Evolutionary conservation across 2,888 invertebrate genomes (phyloP), one percentile per base, ranked within the genome.

Genomic region (Cordilura impudica): DNA sequence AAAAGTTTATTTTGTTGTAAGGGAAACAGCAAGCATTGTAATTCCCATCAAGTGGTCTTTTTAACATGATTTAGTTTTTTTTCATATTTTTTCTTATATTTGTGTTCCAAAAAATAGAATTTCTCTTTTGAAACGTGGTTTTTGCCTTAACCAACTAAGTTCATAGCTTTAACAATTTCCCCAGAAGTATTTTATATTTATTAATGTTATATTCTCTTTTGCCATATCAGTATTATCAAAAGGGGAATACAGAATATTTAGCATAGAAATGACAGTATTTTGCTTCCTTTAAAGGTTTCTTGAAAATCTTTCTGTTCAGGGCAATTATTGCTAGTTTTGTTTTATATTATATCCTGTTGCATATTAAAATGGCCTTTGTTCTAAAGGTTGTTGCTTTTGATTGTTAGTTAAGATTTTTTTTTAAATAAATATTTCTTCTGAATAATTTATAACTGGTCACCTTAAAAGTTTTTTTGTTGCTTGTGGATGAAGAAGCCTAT

Each of bases 21-120:
- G 35, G n/a, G n/a, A 39, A 39, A 39, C 21, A 49, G 21, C n/a
- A n/a, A 51, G 23, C 7, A n/a, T 63, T 43, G 4, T 21, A 49
- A 63, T 63, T 51, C 26, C 21, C 66, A 47, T 71, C 54, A 71
- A 71, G 66, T 54, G 53, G 47, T 67, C 19, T 56, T 63, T 69
- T 61, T 69, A 63, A 54, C 51, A 56, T 63, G 26, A 56, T 69
- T 63, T 58, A n/a, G 49, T 72, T 29, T 56, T 61, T 39, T 39
- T 26, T 39, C 39, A 21, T 12, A n/a, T 58, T 26, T 29, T 31
- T 31, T 19, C 12, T 35, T n/a, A 49, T 18, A 19, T 53, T 29
- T 35, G 47, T 53, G 8, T 35, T 21, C 8, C 14, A 12, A 19
- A 35, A 16, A 4, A n/a, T 35, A 19, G 18, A 54, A 7, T 12